Percentiles rank a stretch among this genome's conserved stretches.
These are phyloP conservation scores for Oophaga pumilio DNA, from an alignment of 2,113 vertebrate species.

Conservation along the genomic window DNA sequence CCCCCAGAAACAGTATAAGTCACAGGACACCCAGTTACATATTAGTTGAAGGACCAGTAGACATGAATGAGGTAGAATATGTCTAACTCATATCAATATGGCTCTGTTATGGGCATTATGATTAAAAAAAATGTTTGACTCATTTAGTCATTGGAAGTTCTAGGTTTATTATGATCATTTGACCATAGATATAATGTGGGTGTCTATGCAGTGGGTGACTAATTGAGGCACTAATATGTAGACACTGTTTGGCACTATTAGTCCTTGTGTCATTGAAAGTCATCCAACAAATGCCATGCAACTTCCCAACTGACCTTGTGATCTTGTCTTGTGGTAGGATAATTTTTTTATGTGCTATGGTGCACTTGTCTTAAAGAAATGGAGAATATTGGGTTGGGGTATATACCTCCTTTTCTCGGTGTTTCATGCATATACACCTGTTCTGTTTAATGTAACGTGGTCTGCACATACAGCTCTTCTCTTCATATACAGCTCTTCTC, in stretches of 20 bases:
- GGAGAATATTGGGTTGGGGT: background rate
- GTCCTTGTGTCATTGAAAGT: too few relatives aligned
- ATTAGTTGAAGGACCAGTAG: too few relatives aligned
- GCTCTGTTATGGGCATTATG: background rate
- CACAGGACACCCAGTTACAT: too few relatives aligned
- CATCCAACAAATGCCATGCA: too few relatives aligned
- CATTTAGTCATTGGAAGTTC: background rate
- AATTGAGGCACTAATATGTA: background rate
- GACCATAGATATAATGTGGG: background rate
- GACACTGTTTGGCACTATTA: too few relatives aligned
- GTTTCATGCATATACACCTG: background rate
- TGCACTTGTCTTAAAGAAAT: background rate
- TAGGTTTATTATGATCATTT: background rate
- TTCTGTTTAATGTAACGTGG: background rate
- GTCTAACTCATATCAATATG: background rate
- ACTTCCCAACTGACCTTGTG: too few relatives aligned
- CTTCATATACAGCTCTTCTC: background rate
- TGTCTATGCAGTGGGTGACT: background rate
- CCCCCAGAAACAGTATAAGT: too few relatives aligned
- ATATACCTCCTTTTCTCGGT: background rate
- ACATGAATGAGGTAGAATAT: too few relatives aligned
- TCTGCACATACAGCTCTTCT: slow-evolving; percentile 1
- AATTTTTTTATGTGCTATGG: background rate
- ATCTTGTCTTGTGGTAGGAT: too few relatives aligned
- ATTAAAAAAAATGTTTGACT: background rate